Evolutionary conservation across 2,888 invertebrate species (phyloP), one percentile per base, ranked within the genome.

Genomic region (Mythimna impura): DNA sequence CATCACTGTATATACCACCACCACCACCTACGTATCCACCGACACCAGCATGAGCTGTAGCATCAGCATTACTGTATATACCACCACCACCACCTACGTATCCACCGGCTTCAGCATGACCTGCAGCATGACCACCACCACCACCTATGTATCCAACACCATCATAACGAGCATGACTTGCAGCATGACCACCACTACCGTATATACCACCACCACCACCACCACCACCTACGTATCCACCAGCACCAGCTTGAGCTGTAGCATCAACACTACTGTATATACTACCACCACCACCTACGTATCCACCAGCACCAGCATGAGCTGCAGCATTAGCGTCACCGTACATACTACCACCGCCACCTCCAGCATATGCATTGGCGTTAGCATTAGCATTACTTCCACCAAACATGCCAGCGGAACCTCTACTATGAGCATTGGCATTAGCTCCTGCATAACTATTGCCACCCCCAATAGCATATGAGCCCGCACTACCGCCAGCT

Each of bases 401-500:
- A 17, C 57, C 71, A 25, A 25, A 61, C 8, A 47, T 7, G 6
- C 50, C 43, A 20, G 8, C 25, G 6, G 22, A 17, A 17, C 66
- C 68, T n/a, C 17, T 20, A 20, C 20, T 52, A 47, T n/a, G 10
- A 55, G 58, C 34, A 25, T 57, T 47, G 0, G 47, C 74, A 50
- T 17, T 34, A 30, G 55, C 52, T 52, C 25, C 76, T 10, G 50
- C 60, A 60, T 70, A 60, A 64, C 52, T 22, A 57, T 36, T 54
- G 5, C 14, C 52, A 10, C 60, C 30, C 3, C 78, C 70, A 7
- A 70, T 6, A 17, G 66, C 66, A 66, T 78, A 70, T 55, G 57
- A 30, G 10, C 69, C 75, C 10, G 80, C 75, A 9, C 52, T 17
- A 22, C 80, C 80, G n/a, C 75, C 68, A 22, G 70, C 52, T 65